Conservation (phyloP, 2,888 invertebrate species). For the Dryocosmus kuriphilus region DNA sequence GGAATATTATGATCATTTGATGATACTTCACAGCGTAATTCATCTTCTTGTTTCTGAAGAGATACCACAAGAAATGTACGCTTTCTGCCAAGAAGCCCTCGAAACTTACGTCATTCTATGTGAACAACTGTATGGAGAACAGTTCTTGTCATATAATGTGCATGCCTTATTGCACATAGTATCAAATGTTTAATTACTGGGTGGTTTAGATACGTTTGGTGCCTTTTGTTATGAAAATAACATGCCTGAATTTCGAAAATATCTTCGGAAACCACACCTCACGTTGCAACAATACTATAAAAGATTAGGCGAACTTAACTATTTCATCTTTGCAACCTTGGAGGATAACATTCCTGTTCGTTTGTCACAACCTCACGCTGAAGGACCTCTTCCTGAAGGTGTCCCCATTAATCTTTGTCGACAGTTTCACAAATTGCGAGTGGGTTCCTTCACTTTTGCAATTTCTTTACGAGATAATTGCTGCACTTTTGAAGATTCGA, state of each 20-base stretch:
- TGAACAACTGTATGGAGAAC: too few species aligned
- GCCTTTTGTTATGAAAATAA: too few species aligned
- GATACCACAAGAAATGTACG: too few species aligned
- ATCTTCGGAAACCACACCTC: neutral
- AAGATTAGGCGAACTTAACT: neutral
- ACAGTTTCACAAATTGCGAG: neutral
- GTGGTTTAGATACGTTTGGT: too few species aligned
- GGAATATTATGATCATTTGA: too few species aligned
- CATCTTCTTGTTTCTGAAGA: too few species aligned
- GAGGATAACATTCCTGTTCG: neutral
- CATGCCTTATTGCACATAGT: too few species aligned
- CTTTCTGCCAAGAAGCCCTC: too few species aligned
- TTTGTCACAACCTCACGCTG: conserved; percentile 2
- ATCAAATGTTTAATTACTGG: too few species aligned
- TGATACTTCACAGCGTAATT: too few species aligned
- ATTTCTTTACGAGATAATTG: neutral
- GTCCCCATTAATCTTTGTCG: neutral
- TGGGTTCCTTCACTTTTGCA: neutral
- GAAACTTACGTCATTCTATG: too few species aligned
- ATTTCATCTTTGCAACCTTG: neutral
- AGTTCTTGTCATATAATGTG: too few species aligned
- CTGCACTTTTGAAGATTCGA: neutral
- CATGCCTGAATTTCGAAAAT: neutral
- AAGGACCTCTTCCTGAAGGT: conserved; percentile 1
- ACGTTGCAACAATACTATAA: neutral